Evolutionary conservation across 1,140 invertebrate species (phyloP).

Genomic region (Hycleus phaleratus): DNA sequence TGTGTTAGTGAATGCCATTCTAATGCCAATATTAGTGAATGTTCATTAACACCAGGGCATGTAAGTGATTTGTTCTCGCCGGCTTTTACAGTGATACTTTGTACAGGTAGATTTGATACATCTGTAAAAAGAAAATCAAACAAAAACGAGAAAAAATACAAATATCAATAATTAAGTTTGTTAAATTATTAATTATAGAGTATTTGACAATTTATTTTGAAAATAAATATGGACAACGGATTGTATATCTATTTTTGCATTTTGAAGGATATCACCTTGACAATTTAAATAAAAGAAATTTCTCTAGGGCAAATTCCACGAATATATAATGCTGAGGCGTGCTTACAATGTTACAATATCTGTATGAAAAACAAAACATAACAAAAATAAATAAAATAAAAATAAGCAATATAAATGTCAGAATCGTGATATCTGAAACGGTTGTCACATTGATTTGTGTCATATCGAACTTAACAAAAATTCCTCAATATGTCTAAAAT

Average conservation of each 20-base stretch:
- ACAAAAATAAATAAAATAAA: no score
- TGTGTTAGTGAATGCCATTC: slow-evolving; percentile 48
- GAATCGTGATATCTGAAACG: slow-evolving; percentile 6
- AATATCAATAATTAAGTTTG: no score
- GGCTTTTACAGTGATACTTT: slow-evolving; percentile 53
- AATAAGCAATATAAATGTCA: slow-evolving; percentile 9
- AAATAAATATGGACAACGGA: no score
- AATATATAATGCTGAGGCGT: background rate
- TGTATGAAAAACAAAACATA: slow-evolving; percentile 1
- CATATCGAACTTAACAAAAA: slow-evolving; percentile 3
- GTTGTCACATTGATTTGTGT: slow-evolving; percentile 11
- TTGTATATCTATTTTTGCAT: no score
- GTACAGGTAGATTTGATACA: slow-evolving; percentile 46
- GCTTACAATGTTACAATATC: slow-evolving; percentile 9
- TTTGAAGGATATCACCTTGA: no score
- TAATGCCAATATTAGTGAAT: slow-evolving; percentile 53
- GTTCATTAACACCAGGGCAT: slow-evolving; percentile 58
- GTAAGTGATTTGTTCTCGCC: slow-evolving; percentile 55
- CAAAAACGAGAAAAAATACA: background rate
- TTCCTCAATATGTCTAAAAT: slow-evolving; percentile 4
- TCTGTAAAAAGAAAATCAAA: slow-evolving; percentile 27
- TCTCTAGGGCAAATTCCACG: background rate
- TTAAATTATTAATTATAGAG: no score
- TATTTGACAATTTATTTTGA: no score
- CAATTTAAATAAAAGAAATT: slow-evolving; percentile 1